Base-by-base conservation (phyloP, 2,113 vertebrate species). In the Cyprichromis sp. region DNA sequence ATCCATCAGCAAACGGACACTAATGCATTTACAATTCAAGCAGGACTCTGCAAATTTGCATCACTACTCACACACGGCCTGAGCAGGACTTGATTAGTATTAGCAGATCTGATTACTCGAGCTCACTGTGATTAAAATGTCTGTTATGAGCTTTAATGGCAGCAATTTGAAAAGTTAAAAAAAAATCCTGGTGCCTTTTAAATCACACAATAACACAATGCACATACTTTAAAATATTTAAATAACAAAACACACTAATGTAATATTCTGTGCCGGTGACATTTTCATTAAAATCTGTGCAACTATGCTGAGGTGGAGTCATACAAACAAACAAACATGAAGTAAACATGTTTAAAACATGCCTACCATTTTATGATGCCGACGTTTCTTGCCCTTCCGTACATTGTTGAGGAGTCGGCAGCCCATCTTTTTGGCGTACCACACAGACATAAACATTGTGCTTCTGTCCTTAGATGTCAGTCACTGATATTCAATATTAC, bases 341-440 rank as follows among this genome's bases (percentile, higher is more conserved):
- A 5, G 4, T 9, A 9, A 47, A 87, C 45, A 79, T 63, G 14
- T 68, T 85, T 45, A 54, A 87, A 81, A 83, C 21, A 57, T 86
- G 84, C 96, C 91, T 96, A 96, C 93, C 96, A 94, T 93, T 86
- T 89, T 93, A 24, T 73, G 90, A 83, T 93, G 94, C 9, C 93
- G 92, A 59, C 92, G 95, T 38, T 91, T 96, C 93, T 97, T 97
- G 52, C 92, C 92, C 82, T 96, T 96, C 42, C 96, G 93, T 8
- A 95, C 96, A 87, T 97, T 96, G 91, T 92, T 95, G 89, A 97
- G 95, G 87, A 97, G 95, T 12, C 96, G 94, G 34, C 89, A 93
- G 57, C 95, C 94, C 96, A 97, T 95, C 90, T 96, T 97, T 95
- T 97, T 96, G 79, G 95, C 96, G 57, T 97, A 96, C 97, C 96